A percentile compares a stretch with the other conserved stretches of the same genome.
Conservation (phyloP, 2,888 invertebrate species). For the Peribatodes rhomboidaria region DNA sequence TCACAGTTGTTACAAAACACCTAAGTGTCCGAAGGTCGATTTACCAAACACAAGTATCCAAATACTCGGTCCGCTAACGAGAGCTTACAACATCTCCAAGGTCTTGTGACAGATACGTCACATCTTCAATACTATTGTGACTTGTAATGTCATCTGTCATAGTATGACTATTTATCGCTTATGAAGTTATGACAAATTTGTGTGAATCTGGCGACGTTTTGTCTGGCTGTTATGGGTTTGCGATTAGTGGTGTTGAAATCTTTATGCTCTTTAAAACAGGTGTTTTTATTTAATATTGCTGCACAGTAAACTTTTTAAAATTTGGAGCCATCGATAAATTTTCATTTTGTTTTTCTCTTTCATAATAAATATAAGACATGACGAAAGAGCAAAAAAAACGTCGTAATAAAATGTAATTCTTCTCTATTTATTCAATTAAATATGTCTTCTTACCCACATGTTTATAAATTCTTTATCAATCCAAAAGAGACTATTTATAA, state of each 20-base stretch:
- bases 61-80: constrained; percentile 28
- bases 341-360: too few species aligned
- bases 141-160: constrained; percentile 9
- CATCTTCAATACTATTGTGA: constrained; percentile 21
- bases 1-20: constrained; percentile 31
- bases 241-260: neutral
- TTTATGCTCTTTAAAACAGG: neutral
- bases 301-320: neutral
- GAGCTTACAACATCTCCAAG: constrained; percentile 31
- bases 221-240: constrained; percentile 14
- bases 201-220: constrained; percentile 14
- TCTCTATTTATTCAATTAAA: too few species aligned
- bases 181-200: constrained; percentile 7
- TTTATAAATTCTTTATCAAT: neutral
- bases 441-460: too few species aligned
- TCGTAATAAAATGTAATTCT: too few species aligned
- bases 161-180: constrained; percentile 5
- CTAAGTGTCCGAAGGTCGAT: constrained; percentile 34
- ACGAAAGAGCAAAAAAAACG: too few species aligned
- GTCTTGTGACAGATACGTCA: constrained; percentile 26
- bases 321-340: neutral
- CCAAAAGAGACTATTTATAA: neutral
- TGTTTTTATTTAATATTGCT: neutral
- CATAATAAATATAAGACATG: too few species aligned
- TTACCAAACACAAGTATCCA: constrained; percentile 33